A percentile compares a stretch with the other conserved stretches of the same genome.
Conservation (phyloP, 2,797 vertebrate genomes). For the Spinus pinus region DNA sequence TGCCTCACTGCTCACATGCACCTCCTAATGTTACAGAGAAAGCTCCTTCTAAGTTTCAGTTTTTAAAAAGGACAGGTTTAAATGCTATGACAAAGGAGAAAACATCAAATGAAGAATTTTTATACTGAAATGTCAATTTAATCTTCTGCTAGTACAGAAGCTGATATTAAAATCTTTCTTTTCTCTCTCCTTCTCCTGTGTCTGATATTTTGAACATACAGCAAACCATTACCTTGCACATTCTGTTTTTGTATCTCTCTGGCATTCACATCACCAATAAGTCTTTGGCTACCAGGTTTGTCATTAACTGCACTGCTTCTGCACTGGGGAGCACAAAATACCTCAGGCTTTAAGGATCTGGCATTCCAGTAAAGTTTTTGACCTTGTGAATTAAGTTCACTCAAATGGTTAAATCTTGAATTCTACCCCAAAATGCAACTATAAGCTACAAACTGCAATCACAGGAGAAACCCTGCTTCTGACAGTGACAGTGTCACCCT, state of each 20-base stretch:
- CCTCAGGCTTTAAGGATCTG: neutral
- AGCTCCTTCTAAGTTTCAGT: neutral
- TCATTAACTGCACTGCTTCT: neutral
- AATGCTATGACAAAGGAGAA: neutral
- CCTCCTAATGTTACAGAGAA: neutral
- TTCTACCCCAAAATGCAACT: neutral
- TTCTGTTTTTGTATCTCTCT: neutral
- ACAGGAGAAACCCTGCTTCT: neutral
- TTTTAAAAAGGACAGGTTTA: neutral
- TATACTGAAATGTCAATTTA: neutral
- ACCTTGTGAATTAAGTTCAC: neutral
- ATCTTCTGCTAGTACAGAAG: neutral
- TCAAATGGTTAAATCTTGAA: neutral
- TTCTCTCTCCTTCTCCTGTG: neutral
- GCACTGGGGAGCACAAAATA: neutral
- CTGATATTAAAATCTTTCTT: neutral
- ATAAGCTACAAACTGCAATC: neutral
- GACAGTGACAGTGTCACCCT: neutral
- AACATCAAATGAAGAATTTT: neutral
- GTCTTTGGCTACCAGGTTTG: neutral
- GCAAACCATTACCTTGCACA: neutral
- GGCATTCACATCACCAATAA: neutral
- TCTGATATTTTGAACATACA: neutral
- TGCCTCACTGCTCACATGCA: neutral
- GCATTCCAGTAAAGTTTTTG: neutral